A percentile compares a stretch with the other conserved stretches of the same genome.
Conservation (phyloP, 2,113 vertebrate genomes). For the Gorsachius goisagi region DNA sequence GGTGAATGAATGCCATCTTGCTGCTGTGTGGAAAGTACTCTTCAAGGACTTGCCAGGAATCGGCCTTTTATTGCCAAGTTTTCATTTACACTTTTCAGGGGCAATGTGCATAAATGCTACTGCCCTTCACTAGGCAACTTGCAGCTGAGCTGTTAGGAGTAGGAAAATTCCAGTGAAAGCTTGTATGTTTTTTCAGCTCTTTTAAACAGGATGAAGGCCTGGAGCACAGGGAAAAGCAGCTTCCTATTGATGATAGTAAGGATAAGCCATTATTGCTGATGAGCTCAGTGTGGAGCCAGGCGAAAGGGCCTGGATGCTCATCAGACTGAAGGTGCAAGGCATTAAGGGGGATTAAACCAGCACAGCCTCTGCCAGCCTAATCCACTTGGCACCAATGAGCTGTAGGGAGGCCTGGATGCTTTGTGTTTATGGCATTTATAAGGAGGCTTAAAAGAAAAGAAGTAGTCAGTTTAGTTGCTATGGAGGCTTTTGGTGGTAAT, state of each 20-base stretch:
- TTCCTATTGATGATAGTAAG: neutral
- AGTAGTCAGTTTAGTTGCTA: slow-evolving; percentile 30
- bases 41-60: neutral
- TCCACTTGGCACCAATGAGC: slow-evolving; percentile 63
- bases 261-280: neutral
- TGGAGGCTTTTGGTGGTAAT: slow-evolving; percentile 4
- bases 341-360: slow-evolving; percentile 61
- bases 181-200: neutral
- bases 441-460: slow-evolving; percentile 47
- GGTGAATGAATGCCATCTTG: neutral
- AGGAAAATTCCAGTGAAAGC: neutral
- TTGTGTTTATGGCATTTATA: slow-evolving; percentile 42
- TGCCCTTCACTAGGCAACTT: slow-evolving; percentile 4
- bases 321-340: slow-evolving; percentile 45
- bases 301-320: slow-evolving; percentile 13
- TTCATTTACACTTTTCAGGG: neutral
- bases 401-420: slow-evolving; percentile 43
- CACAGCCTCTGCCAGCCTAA: slow-evolving; percentile 53
- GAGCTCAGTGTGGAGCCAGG: slow-evolving; percentile 12
- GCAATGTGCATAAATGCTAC: neutral
- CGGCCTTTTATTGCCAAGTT: neutral
- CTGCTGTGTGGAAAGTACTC: neutral
- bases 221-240: neutral
- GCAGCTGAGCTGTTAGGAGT: neutral
- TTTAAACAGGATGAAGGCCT: neutral